phyloP scores from a whole-genome alignment of 2,888 invertebrate species.

The Pammene aurita region DNA sequence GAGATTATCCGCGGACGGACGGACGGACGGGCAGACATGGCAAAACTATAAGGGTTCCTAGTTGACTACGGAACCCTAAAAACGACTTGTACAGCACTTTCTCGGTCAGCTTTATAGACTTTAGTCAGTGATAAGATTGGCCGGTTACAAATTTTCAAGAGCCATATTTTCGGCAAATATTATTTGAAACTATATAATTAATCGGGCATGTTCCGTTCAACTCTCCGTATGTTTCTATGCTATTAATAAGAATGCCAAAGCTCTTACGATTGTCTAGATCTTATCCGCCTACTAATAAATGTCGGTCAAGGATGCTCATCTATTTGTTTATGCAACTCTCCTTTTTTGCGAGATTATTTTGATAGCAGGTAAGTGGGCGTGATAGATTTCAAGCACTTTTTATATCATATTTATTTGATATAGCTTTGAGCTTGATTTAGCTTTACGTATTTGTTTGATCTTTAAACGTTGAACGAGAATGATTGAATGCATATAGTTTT shows the following conservation, averaged over 20 bases:
- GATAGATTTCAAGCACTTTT: conserved; percentile 2
- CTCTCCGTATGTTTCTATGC: conserved; percentile 38
- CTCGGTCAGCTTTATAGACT: too few species aligned
- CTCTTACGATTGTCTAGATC: conserved; percentile 50
- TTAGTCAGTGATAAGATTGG: too few species aligned
- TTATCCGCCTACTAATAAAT: conserved; percentile 50
- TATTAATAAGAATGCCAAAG: conserved; percentile 46
- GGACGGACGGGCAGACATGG: too few species aligned
- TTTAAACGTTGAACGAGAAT: neutral
- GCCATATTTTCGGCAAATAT: too few species aligned
- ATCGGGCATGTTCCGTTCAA: conserved; percentile 2
- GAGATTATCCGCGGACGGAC: too few species aligned
- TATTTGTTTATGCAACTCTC: conserved; percentile 39
- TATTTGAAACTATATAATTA: neutral
- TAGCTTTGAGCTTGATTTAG: neutral
- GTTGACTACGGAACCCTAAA: too few species aligned
- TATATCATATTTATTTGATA: neutral
- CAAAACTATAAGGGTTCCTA: too few species aligned
- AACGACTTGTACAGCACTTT: too few species aligned
- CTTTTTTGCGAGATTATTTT: conserved; percentile 38
- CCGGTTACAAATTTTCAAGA: too few species aligned
- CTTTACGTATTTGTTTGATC: neutral
- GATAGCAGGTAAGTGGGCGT: conserved; percentile 37
- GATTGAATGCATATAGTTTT: too few species aligned
- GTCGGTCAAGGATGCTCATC: conserved; percentile 53